Evolutionary conservation across 1,140 invertebrate genomes (phyloP).

Genomic region (Homarus americanus): DNA sequence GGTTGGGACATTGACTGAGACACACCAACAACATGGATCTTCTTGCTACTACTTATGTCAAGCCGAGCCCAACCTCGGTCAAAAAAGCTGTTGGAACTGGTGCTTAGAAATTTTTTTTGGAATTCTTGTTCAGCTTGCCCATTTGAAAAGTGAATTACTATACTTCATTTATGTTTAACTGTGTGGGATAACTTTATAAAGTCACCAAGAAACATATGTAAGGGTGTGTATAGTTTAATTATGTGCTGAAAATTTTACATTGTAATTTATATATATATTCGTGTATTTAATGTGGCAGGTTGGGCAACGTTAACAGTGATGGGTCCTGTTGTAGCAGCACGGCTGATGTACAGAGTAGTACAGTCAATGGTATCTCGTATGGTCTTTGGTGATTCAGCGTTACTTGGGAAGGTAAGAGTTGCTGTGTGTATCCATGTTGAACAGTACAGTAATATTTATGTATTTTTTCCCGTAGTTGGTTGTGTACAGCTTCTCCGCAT

Average conservation of each 20-base stretch:
- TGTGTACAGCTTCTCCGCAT: no score
- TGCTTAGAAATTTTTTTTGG: background rate
- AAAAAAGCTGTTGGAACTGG: slow-evolving; percentile 17
- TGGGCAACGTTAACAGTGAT: slow-evolving; percentile 43
- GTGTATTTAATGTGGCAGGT: slow-evolving; percentile 2
- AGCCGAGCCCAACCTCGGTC: background rate
- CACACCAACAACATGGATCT: slow-evolving; percentile 14
- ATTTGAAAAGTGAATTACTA: no score
- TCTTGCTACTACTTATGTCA: slow-evolving; percentile 1
- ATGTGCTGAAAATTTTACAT: background rate
- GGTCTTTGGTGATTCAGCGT: slow-evolving; percentile 10
- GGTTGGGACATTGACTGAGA: background rate
- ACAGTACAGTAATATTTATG: background rate
- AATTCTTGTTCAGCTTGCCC: background rate
- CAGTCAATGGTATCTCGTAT: slow-evolving; percentile 5
- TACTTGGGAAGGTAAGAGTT: slow-evolving; percentile 31
- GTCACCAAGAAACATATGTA: background rate
- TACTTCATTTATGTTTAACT: background rate
- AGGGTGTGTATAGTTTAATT: background rate
- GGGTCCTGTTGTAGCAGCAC: slow-evolving; percentile 36
- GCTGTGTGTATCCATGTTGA: background rate
- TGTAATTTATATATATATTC: background rate
- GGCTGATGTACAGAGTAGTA: slow-evolving; percentile 18
- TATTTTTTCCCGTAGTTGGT: no score
- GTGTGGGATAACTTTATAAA: background rate